Evolutionary conservation across 2,888 invertebrate genomes (phyloP).

Genomic region (Lochmaea crataegi): DNA sequence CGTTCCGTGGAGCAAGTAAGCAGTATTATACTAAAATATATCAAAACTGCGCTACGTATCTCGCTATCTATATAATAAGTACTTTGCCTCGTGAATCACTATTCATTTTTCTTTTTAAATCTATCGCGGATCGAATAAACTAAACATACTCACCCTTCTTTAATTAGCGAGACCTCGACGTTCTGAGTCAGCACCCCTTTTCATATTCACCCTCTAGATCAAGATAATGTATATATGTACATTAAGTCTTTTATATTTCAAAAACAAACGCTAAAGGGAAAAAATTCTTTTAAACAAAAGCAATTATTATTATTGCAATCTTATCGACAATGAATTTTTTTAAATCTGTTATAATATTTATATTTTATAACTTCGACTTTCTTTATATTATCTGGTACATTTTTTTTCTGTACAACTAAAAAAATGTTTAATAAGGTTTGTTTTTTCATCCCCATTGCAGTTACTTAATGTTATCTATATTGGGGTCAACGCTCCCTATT

Average conservation of each 20-base stretch:
- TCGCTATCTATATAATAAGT: not conserved
- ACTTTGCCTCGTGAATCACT: conserved; percentile 2
- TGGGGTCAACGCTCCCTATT: conserved; percentile 34
- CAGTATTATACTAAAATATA: too few species aligned
- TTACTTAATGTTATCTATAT: conserved; percentile 15
- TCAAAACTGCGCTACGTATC: too few species aligned
- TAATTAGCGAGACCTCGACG: conserved; percentile 4
- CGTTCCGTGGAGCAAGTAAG: too few species aligned
- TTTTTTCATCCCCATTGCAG: not conserved
- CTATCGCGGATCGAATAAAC: not conserved
- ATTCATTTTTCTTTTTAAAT: conserved; percentile 7
- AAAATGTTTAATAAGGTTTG: not conserved
- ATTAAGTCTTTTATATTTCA: not conserved
- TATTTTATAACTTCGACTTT: too few species aligned
- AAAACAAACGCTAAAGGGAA: not conserved
- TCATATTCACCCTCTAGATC: conserved; percentile 17
- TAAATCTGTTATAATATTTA: too few species aligned
- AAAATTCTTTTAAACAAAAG: not conserved
- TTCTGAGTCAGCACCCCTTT: conserved; percentile 22
- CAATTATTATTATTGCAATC: too few species aligned
- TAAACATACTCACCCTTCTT: conserved; percentile 12
- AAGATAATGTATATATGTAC: conserved; percentile 14
- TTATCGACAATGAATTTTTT: too few species aligned
- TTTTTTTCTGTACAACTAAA: not conserved
- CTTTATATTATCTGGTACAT: too few species aligned